These are phyloP conservation scores for Cordilura impudica DNA, from an alignment of 2,888 invertebrate species.

Conservation along the genomic window DNA sequence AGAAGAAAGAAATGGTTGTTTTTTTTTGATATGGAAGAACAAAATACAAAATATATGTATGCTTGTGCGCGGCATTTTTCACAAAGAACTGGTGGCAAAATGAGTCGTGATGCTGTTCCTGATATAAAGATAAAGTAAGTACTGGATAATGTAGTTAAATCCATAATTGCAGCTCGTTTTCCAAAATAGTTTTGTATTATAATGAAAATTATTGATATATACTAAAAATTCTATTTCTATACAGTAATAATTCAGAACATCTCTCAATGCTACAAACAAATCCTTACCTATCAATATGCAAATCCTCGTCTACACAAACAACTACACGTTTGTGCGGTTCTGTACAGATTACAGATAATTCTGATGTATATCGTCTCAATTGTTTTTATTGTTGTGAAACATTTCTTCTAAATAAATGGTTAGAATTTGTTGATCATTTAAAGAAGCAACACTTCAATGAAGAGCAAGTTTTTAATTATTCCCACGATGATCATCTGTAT, in stretches of 20 bases:
- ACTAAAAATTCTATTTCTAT: too few relatives aligned
- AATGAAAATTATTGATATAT: too few relatives aligned
- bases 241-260: too few relatives aligned
- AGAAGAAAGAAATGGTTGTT: constrained; percentile 38
- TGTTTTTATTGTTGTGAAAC: constrained; percentile 42
- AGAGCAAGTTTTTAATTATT: constrained; percentile 21
- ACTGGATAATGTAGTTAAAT: too few relatives aligned
- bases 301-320: constrained; percentile 37
- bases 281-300: too few relatives aligned
- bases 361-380: constrained; percentile 20
- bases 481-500: constrained; percentile 35
- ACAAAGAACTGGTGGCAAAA: neutral
- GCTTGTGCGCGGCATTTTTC: constrained; percentile 42
- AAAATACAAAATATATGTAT: constrained; percentile 10
- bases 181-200: too few relatives aligned
- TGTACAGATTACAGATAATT: constrained; percentile 20
- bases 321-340: constrained; percentile 23
- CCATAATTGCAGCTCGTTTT: too few relatives aligned
- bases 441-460: constrained; percentile 3
- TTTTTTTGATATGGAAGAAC: constrained; percentile 46
- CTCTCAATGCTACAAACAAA: too few relatives aligned
- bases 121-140: constrained; percentile 11
- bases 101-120: neutral
- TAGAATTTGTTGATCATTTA: constrained; percentile 29
- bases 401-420: constrained; percentile 33